Evolutionary conservation across 2,888 invertebrate genomes (phyloP), one percentile per base, ranked within the genome.

Genomic region (Eupsilia transversa): DNA sequence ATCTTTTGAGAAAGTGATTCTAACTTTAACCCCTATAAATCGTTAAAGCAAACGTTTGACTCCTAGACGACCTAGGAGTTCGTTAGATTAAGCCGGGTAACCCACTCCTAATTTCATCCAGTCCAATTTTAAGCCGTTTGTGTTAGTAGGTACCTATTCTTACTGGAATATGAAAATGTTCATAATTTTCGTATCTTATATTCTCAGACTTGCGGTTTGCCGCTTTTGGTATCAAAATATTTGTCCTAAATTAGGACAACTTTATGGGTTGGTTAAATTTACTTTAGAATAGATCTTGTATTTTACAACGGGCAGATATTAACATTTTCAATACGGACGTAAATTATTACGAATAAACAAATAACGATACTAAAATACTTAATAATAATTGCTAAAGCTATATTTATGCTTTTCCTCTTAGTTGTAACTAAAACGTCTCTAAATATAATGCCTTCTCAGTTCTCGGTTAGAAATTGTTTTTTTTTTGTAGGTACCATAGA

Each of bases 21-120:
- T 35, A 86, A 83, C 78, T 83, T 75, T 77, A 84, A 81, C 83
- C 85, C 74, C 77, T 75, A 86, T 86, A 86, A 86, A 86, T 86
- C 75, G 70, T 59, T 66, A 72, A 86, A 71, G 79, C 77, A 83
- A 82, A 76, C 73, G 72, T 74, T 83, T 85, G 85, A 85, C 86
- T 86, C 73, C 77, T 79, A 86, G 86, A 84, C 79, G 80, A 85
- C 87, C 85, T 85, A 80, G 56, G 14, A 67, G 73, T 68, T 81
- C 74, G 74, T 77, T 80, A 78, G 78, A 71, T 80, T 83, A 83
- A 72, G 77, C 57, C 30, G 59, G 73, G 70, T 72, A 79, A 77
- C 74, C 64, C 54, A 83, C 68, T 41, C 35, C 74, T 80, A 80
- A 80, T 74, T 79, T 80, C 66, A 79, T 56, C 65, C 14, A 66